Evolutionary conservation across 92 coral and sea anemone genomes (phyloP).

Genomic region (Heliopora coerulea): DNA sequence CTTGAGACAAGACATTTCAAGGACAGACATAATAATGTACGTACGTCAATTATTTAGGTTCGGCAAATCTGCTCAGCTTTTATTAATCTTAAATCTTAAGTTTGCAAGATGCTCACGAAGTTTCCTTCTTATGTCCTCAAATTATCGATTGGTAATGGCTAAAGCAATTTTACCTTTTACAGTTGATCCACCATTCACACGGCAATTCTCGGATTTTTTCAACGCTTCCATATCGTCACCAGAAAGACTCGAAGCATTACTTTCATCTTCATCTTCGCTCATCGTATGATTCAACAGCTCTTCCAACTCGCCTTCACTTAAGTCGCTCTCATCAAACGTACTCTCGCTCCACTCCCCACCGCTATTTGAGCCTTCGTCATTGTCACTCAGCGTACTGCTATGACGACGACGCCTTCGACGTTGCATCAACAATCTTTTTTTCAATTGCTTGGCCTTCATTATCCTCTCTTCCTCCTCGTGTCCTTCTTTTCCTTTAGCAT

Average conservation of each 20-base stretch:
- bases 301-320: conserved; percentile 89
- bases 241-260: conserved; percentile 50
- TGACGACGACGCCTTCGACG: conserved; percentile 78
- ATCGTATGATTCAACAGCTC: conserved; percentile 64
- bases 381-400: conserved; percentile 77
- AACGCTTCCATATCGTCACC: conserved; percentile 71
- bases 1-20: too few relatives aligned
- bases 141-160: too few relatives aligned
- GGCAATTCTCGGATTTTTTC: conserved; percentile 76
- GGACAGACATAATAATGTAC: too few relatives aligned
- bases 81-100: too few relatives aligned
- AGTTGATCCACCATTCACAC: conserved; percentile 20
- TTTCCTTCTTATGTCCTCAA: too few relatives aligned
- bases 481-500: not conserved
- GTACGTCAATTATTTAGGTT: too few relatives aligned
- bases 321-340: conserved; percentile 70
- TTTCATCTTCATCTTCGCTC: conserved; percentile 71
- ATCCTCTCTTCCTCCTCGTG: conserved; percentile 50
- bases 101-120: too few relatives aligned
- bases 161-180: conserved; percentile 2
- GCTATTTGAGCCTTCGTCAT: conserved; percentile 68
- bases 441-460: conserved; percentile 58
- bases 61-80: too few relatives aligned
- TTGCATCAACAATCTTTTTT: conserved; percentile 65
- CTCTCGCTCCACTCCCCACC: conserved; percentile 54